phyloP scores from a whole-genome alignment of 2,888 invertebrate genomes.

The Spodoptera littoralis region DNA sequence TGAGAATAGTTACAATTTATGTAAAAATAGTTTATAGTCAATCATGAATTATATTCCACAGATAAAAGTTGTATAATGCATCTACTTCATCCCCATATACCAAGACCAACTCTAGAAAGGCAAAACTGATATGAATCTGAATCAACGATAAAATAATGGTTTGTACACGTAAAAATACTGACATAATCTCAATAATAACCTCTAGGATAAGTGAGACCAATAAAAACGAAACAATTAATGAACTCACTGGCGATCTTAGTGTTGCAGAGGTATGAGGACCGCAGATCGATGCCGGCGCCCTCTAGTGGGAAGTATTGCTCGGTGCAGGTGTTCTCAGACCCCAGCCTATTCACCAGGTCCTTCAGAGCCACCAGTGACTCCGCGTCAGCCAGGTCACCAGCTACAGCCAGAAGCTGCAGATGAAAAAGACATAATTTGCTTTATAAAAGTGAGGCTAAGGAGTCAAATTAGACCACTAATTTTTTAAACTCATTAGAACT shows the following conservation, averaged over 20 bases:
- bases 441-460: background rate
- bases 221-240: background rate
- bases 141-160: too few relatives aligned
- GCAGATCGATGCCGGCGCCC: conserved; percentile 94
- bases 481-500: too few relatives aligned
- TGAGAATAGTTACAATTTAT: conserved; percentile 54
- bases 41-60: too few relatives aligned
- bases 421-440: background rate
- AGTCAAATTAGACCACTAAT: too few relatives aligned
- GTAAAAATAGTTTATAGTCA: too few relatives aligned
- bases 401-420: conserved; percentile 92
- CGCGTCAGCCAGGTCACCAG: conserved; percentile 97
- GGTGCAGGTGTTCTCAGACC: conserved; percentile 95
- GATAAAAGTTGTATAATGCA: too few relatives aligned
- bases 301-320: conserved; percentile 96
- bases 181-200: too few relatives aligned
- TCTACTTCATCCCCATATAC: too few relatives aligned
- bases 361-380: conserved; percentile 97
- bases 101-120: too few relatives aligned
- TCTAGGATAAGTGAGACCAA: background rate
- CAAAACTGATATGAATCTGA: too few relatives aligned
- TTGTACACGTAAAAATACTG: too few relatives aligned
- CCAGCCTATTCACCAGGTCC: conserved; percentile 96
- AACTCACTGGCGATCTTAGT: conserved; percentile 93
- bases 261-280: conserved; percentile 97